Evolutionary conservation across 2,113 vertebrate genomes (phyloP), one percentile per base, ranked within the genome.

Genomic region (Brachyhypopomus gauderio): DNA sequence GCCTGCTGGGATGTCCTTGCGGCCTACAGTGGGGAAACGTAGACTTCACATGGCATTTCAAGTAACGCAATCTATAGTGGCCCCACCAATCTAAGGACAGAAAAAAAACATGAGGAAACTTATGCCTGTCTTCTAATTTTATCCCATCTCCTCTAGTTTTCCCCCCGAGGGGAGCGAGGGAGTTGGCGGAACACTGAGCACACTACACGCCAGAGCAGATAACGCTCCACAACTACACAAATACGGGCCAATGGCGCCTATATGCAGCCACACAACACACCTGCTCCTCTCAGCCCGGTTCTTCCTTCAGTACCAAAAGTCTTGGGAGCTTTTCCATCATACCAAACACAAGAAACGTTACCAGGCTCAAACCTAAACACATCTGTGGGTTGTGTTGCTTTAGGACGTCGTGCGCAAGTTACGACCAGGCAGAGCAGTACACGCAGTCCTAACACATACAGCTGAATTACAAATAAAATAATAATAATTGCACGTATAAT

Each of bases 51-150:
- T 22, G 25, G 64, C 55, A 52, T 75, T 76, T 67, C 6, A 71
- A 27, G 66, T 59, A 71, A 77, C 41, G 34, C 20, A 23, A 73
- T 34, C 23, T 52, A 19, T 22, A 41, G 66, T 70, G 66, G 66
- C 66, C 34, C 41, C 66, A 70, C 45, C 41, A 8, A 67, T 62
- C 38, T 52, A n/a, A 16, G 12, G 20, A 19, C 1, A 55, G 64
- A n/a, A 56, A 55, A 63, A 55, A 82, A 38, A 58, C 62, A 77
- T 66, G 56, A 63, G 48, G 80, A 85, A 83, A 77, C 60, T 22
- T 72, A 82, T 72, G 77, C 80, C 80, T 82, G 80, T 78, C 77
- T 82, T 85, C 84, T 85, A 83, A 85, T 85, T 85, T 80, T 83
- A 85, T 77, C 80, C 84, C 72, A 75, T 80, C 78, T 83, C 63